Evolutionary conservation across 2,797 vertebrate genomes (phyloP).

Genomic region (Coranthus polyacanthus): DNA sequence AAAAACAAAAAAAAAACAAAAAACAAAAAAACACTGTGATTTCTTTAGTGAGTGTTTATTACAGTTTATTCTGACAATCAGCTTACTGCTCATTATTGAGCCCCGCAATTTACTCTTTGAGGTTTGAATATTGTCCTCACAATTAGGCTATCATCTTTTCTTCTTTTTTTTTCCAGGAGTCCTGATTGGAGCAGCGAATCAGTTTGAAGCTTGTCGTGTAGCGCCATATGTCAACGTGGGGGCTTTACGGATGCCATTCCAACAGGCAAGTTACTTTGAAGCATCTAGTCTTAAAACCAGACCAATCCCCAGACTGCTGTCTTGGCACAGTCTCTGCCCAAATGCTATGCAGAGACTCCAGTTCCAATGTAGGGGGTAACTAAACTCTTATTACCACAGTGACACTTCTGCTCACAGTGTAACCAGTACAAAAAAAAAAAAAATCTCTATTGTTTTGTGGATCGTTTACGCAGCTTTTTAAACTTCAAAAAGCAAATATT

Average conservation of each 20-base stretch:
- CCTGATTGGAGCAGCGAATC: conserved; percentile 96
- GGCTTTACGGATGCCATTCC: conserved; percentile 98
- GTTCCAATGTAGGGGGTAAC: conserved; percentile 66
- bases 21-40: conserved; percentile 18
- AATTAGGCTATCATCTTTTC: conserved; percentile 53
- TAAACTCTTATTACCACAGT: conserved; percentile 60
- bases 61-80: conserved; percentile 30
- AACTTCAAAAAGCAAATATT: conserved; percentile 19
- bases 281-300: conserved; percentile 73
- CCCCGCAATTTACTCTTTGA: conserved; percentile 14
- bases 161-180: conserved; percentile 86
- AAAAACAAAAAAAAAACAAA: neutral
- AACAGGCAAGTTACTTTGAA: conserved; percentile 93
- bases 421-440: conserved; percentile 60
- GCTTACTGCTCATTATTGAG: conserved; percentile 23
- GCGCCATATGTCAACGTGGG: conserved; percentile 99
- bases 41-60: conserved; percentile 33
- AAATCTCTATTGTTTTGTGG: conserved; percentile 37
- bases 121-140: conserved; percentile 37
- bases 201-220: conserved; percentile 98
- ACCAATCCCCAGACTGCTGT: conserved; percentile 74
- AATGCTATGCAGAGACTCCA: conserved; percentile 68
- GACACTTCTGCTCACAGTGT: conserved; percentile 24
- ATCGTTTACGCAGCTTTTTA: conserved; percentile 22
- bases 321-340: conserved; percentile 73